Percentiles rank a stretch among this genome's conserved stretches.
Conservation (phyloP, 2,113 vertebrate genomes). For the Riparia riparia region DNA sequence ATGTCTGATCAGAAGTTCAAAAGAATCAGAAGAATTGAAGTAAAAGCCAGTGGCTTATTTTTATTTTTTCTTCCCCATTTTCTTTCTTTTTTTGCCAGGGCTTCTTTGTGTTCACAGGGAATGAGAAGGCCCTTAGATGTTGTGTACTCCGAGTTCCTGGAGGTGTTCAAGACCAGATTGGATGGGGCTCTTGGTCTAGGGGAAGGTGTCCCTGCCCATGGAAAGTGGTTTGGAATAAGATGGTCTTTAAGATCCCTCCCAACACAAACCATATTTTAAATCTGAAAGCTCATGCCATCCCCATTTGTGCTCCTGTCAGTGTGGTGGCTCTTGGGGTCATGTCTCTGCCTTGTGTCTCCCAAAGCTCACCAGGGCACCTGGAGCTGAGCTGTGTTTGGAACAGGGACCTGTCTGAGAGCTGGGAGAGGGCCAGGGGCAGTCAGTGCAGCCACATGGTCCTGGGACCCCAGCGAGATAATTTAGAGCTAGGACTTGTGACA, state of each 20-base stretch:
- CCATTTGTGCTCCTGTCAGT: fast-evolving
- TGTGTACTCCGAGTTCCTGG: background rate
- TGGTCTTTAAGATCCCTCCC: background rate
- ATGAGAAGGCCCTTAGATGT: background rate
- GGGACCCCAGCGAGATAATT: background rate
- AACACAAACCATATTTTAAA: background rate
- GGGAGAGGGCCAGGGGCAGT: background rate
- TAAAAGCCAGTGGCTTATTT: background rate
- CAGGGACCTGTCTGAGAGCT: background rate
- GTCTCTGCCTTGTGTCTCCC: background rate
- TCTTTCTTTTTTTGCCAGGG: background rate
- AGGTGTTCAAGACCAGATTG: background rate
- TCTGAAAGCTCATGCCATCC: background rate
- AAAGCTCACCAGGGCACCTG: background rate
- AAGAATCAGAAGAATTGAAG: background rate
- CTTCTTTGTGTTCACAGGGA: background rate
- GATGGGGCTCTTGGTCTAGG: background rate
- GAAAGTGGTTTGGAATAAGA: background rate
- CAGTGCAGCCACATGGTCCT: background rate
- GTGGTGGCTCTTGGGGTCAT: background rate
- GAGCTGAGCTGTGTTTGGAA: background rate
- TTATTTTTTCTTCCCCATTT: background rate
- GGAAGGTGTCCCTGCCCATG: background rate
- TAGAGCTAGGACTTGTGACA: background rate
- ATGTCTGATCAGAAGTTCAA: background rate